Base-by-base conservation (phyloP, 2,888 invertebrate genomes). In the Lasius platythorax region DNA sequence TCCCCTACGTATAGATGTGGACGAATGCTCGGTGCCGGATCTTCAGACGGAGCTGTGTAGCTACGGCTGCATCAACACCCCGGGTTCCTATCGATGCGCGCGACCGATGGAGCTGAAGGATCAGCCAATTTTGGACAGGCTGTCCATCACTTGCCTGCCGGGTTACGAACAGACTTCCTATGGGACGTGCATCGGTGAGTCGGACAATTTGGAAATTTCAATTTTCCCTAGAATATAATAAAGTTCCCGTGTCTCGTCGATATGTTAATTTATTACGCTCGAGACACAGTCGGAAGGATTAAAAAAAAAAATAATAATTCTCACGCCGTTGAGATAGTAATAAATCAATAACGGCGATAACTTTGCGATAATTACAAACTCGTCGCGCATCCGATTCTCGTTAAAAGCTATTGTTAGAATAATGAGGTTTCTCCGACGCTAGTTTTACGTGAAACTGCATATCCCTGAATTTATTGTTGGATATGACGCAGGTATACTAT, bases 21-120 rank as follows among this genome's bases (percentile, higher is more conserved):
- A 97, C 92, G 97, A 97, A 93, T 97, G 97, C 91, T 92, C 91
- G 28, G 95, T 96, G 50, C 94, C 95, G 56, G 94, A 95, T 87
- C 90, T 95, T 40, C 95, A 95, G 88, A 92, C 93, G 81, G 93
- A 94, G 85, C 89, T 93, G 83, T 95, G 95, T 90, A 93, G 90
- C 72, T 93, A 93, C 82, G 95, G 95, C 67, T 96, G 96, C 93
- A 93, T 96, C 89, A 96, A 96, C 93, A 96, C 95, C n/a, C 95
- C 95, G n/a, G 96, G 96, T 30, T 95, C 96, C 70, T 96, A 96
- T 93, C 91, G 93, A 18, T 95, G 95, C 85, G 91, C 93, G 12
- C 91, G 93, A 56, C 90, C 93, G 11, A 87, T 90, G 76, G 93
- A 93, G 83, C 87, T 92, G 76, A 92, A 89, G 88, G 92, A 93